Conservation (phyloP, 2,113 vertebrate genomes). For the Protobothrops flavoviridis region DNA sequence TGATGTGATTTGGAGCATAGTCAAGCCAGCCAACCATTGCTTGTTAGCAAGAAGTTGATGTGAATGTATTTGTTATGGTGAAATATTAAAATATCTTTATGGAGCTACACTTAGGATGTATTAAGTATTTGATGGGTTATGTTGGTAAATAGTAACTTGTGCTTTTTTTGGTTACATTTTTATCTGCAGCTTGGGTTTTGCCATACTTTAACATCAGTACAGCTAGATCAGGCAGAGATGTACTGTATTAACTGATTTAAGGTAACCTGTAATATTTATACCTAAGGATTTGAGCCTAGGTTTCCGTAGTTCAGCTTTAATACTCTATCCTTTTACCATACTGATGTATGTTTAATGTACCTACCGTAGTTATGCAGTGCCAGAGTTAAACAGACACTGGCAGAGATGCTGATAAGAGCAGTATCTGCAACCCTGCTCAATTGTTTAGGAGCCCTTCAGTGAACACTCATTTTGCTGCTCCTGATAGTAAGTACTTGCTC, state of each 20-base stretch:
- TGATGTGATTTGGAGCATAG: background rate
- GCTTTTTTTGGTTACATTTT: background rate
- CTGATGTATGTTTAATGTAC: background rate
- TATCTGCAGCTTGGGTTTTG: background rate
- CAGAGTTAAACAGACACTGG: background rate
- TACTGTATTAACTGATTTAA: background rate
- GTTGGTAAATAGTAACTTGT: background rate
- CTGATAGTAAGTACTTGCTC: background rate
- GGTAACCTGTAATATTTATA: too few species aligned
- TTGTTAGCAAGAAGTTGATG: background rate
- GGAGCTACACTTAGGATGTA: background rate
- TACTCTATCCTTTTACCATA: background rate
- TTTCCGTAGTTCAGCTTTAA: background rate
- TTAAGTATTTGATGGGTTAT: background rate
- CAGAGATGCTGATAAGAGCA: background rate
- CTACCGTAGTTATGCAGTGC: background rate
- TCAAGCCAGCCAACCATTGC: background rate
- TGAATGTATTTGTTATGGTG: background rate
- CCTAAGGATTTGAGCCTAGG: background rate
- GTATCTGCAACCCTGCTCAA: background rate
- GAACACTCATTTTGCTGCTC: background rate
- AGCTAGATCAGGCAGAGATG: background rate
- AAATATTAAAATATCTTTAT: background rate
- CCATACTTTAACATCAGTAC: background rate
- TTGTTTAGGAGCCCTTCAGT: background rate